phyloP scores from a whole-genome alignment of 2,797 vertebrate species.

The Semotilus atromaculatus region DNA sequence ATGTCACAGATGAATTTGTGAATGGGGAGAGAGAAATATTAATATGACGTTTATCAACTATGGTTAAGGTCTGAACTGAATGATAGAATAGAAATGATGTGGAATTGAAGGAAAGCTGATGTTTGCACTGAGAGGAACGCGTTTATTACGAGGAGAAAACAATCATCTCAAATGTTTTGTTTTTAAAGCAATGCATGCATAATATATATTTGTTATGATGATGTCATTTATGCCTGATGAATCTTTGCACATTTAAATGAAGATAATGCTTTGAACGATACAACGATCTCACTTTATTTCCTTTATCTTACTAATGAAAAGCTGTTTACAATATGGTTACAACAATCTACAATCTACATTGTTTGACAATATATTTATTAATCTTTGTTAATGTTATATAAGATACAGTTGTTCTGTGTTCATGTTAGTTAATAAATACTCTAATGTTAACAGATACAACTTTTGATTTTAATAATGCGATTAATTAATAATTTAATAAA shows the following conservation, averaged over 20 bases:
- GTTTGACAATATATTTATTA: background rate
- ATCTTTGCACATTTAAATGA: background rate
- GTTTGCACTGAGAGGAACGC: background rate
- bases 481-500: too few species aligned
- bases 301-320: background rate
- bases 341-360: too few species aligned
- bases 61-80: background rate
- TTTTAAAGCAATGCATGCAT: background rate
- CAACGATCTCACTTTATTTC: background rate
- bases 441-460: too few species aligned
- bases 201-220: background rate
- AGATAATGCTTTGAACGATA: background rate
- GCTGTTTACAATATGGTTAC: background rate
- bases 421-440: too few species aligned
- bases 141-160: background rate
- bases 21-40: conserved; percentile 55
- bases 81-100: background rate
- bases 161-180: background rate
- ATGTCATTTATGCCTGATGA: background rate
- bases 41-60: background rate
- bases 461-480: too few species aligned
- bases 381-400: conserved; percentile 10
- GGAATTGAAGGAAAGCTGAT: background rate
- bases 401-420: too few species aligned
- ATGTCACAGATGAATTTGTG: conserved; percentile 67